phyloP scores from a whole-genome alignment of 1,140 invertebrate genomes.

The Dendroctonus valens region DNA sequence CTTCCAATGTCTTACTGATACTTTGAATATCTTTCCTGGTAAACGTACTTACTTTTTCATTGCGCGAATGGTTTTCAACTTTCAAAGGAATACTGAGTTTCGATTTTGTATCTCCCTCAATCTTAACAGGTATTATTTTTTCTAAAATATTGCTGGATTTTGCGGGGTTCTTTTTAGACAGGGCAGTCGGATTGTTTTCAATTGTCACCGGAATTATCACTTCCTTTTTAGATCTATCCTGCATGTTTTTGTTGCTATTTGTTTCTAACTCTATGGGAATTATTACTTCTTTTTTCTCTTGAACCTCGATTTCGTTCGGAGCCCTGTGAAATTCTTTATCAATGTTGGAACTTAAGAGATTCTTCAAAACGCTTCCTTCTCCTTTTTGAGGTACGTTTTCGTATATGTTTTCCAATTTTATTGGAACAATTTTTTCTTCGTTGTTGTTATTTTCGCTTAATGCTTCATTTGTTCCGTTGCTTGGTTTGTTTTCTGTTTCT shows the following conservation, averaged over 20 bases:
- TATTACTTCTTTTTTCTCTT: neutral
- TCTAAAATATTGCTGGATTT: neutral
- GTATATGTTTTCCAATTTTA: neutral
- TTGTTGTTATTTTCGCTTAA: neutral
- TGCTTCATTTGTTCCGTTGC: no score
- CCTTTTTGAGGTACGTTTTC: neutral
- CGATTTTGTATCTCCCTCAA: neutral
- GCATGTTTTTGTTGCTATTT: neutral
- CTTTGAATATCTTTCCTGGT: neutral
- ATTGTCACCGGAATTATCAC: constrained; percentile 16
- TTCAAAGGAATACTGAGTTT: no score
- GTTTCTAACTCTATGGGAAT: constrained; percentile 13
- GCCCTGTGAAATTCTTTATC: neutral
- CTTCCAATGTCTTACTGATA: neutral
- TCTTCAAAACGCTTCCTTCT: constrained; percentile 1
- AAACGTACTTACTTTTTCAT: neutral
- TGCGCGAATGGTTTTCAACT: no score
- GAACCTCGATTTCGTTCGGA: neutral
- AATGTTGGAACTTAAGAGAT: neutral
- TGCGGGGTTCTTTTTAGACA: neutral
- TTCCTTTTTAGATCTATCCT: constrained; percentile 6
- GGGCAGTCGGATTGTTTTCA: neutral
- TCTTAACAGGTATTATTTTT: constrained; percentile 6
- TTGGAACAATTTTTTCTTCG: constrained; percentile 9
- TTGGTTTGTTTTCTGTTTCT: no score